These are phyloP conservation scores for Acridotheres tristis DNA, from an alignment of 2,797 vertebrate species.

Conservation along the genomic window DNA sequence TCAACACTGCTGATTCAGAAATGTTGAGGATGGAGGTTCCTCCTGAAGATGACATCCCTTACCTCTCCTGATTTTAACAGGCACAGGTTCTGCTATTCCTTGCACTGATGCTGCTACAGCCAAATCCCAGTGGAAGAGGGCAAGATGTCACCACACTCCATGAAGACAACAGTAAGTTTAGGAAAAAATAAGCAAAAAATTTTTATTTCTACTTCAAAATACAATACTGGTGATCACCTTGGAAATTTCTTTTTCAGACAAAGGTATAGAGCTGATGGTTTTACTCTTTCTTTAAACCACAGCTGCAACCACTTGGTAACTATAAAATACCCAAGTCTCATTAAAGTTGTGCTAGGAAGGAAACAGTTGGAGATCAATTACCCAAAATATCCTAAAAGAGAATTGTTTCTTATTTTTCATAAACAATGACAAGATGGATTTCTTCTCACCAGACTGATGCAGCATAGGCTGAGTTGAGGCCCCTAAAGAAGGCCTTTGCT, in stretches of 20 bases:
- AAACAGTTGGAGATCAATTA: neutral
- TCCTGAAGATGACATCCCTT: neutral
- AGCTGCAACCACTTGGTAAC: neutral
- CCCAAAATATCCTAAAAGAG: neutral
- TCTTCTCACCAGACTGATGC: conserved; percentile 78
- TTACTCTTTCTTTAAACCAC: neutral
- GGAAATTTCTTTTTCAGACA: neutral
- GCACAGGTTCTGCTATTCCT: neutral
- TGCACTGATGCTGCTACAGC: conserved; percentile 5
- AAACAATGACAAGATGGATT: conserved; percentile 40
- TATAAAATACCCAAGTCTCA: neutral
- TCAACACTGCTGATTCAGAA: neutral
- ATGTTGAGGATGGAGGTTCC: neutral
- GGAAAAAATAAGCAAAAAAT: neutral
- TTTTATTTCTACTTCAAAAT: neutral
- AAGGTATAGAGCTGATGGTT: neutral
- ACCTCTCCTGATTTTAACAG: neutral
- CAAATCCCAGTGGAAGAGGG: neutral
- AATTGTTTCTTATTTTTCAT: neutral
- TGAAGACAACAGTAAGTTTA: neutral
- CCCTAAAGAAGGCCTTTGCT: conserved; percentile 78
- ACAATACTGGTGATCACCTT: neutral
- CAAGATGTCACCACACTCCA: neutral
- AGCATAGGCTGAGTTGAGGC: conserved; percentile 66
- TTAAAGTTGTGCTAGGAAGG: neutral